Evolutionary conservation across 2,888 invertebrate species (phyloP).

Genomic region (Drosophila fulvimacula): DNA sequence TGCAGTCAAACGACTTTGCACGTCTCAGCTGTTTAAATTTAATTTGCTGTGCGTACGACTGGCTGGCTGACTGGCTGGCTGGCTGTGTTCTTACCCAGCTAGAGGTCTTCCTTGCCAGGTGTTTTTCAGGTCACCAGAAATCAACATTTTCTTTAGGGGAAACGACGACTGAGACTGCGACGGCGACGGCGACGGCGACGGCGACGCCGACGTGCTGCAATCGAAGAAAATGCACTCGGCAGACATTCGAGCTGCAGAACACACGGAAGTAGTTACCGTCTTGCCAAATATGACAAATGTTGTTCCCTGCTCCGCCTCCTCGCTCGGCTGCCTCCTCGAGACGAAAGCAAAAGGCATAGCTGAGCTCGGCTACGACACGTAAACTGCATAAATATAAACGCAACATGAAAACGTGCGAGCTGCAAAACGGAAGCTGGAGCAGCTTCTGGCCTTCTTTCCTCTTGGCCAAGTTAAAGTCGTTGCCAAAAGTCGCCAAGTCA

Average conservation of each 20-base stretch:
- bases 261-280: constrained; percentile 78
- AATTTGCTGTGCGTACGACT: constrained; percentile 60
- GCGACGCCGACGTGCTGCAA: constrained; percentile 62
- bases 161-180: constrained; percentile 39
- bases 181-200: constrained; percentile 42
- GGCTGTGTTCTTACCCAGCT: constrained; percentile 8
- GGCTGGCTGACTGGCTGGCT: background rate
- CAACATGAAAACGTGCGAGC: constrained; percentile 66
- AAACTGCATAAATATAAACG: constrained; percentile 78
- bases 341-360: constrained; percentile 36
- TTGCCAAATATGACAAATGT: constrained; percentile 79
- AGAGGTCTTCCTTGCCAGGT: constrained; percentile 19
- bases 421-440: constrained; percentile 30
- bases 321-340: background rate
- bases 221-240: constrained; percentile 70
- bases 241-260: constrained; percentile 41
- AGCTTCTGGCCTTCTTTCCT: background rate
- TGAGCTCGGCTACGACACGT: constrained; percentile 65
- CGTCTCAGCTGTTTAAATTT: constrained; percentile 76
- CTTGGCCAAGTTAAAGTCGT: constrained; percentile 26
- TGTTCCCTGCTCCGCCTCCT: constrained; percentile 22
- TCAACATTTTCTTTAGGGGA: constrained; percentile 61
- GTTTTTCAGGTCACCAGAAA: constrained; percentile 75
- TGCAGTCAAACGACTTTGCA: constrained; percentile 56
- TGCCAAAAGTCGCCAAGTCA: constrained; percentile 1